phyloP scores from a whole-genome alignment of 2,888 invertebrate species.

The Rotaria sp. region DNA sequence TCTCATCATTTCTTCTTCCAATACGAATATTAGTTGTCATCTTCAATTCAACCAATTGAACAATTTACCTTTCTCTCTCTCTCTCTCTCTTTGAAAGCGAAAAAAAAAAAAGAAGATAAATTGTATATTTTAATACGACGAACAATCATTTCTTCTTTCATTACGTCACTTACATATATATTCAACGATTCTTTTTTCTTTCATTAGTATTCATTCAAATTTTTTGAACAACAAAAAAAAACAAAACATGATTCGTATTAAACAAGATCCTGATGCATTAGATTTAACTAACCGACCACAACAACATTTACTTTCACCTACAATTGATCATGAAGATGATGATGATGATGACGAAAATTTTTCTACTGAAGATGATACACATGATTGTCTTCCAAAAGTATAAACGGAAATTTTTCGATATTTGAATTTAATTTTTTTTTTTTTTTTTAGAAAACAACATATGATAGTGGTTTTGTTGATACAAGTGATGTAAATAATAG shows the following conservation, averaged over 20 bases:
- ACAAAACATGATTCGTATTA: neutral
- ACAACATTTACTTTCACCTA: neutral
- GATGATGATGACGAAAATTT: neutral
- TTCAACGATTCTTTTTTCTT: neutral
- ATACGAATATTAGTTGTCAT: conserved; percentile 1
- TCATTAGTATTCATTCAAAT: neutral
- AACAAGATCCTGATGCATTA: neutral
- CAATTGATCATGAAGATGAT: neutral
- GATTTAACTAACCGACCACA: neutral
- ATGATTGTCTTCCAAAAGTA: neutral
- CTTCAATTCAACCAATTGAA: conserved; percentile 22
- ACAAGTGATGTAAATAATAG: neutral
- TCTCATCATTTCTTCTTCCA: neutral
- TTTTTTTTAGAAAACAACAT: neutral
- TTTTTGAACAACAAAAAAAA: too few relatives aligned
- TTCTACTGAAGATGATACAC: neutral
- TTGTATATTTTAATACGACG: neutral
- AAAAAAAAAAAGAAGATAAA: neutral
- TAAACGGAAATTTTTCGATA: too few relatives aligned
- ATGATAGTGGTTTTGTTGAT: conserved; percentile 24
- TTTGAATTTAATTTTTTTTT: neutral
- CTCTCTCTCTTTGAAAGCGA: neutral
- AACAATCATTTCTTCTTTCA: neutral
- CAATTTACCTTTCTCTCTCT: neutral
- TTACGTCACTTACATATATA: conserved; percentile 13